Evolutionary conservation across 2,888 invertebrate genomes (phyloP).

Genomic region (Calameuta pallipes): DNA sequence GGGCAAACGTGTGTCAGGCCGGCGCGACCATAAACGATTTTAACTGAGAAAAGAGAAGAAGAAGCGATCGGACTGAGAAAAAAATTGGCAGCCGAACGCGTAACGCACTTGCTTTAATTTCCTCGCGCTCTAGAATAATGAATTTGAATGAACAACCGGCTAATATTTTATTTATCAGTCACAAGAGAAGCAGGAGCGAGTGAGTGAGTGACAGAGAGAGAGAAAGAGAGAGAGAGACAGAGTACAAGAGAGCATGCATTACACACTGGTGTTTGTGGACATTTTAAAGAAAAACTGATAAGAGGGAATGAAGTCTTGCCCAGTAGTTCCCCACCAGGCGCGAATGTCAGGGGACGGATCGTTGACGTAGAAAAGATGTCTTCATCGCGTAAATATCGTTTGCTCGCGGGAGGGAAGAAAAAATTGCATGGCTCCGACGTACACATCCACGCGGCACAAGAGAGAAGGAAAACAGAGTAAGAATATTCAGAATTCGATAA

Average conservation of each 20-base stretch:
- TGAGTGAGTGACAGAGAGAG: slow-evolving; percentile 22
- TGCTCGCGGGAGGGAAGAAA: slow-evolving; percentile 38
- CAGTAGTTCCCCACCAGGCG: background rate
- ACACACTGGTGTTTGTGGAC: background rate
- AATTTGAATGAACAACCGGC: slow-evolving; percentile 50
- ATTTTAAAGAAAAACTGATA: background rate
- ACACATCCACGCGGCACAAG: background rate
- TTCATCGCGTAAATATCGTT: slow-evolving; percentile 15
- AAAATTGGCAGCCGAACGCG: background rate
- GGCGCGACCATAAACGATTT: background rate
- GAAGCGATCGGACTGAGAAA: background rate
- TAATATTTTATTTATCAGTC: slow-evolving; percentile 60
- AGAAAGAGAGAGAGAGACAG: background rate
- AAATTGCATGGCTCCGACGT: slow-evolving; percentile 26
- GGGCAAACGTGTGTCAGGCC: slow-evolving; percentile 22
- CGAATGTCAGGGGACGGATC: background rate
- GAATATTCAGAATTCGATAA: background rate
- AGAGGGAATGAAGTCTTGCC: background rate
- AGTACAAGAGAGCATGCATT: background rate
- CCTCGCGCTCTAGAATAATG: slow-evolving; percentile 48
- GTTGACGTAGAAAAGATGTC: background rate
- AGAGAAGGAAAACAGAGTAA: background rate
- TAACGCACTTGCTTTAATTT: slow-evolving; percentile 22
- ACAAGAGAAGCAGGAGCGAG: slow-evolving; percentile 21
- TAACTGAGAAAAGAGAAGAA: background rate